These are phyloP conservation scores for Etheostoma nigrum DNA, from an alignment of 2,797 vertebrate genomes.

Conservation along the genomic window DNA sequence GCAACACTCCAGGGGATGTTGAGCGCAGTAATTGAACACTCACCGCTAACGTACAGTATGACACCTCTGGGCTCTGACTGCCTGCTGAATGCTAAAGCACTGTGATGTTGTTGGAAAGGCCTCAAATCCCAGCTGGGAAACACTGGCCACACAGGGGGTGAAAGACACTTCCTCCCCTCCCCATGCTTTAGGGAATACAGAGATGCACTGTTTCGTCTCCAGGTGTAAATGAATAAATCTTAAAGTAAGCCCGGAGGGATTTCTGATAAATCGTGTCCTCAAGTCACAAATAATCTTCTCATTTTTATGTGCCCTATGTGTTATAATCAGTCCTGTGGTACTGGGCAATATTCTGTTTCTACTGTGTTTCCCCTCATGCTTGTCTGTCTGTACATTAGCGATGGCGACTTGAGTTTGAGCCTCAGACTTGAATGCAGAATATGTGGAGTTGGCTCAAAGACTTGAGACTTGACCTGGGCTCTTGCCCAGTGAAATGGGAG, in stretches of 20 bases:
- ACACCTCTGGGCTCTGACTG: slow-evolving; percentile 42
- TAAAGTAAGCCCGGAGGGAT: background rate
- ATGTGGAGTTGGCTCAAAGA: too few species aligned
- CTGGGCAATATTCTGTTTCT: too few species aligned
- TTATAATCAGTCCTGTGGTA: too few species aligned
- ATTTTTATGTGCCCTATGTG: background rate
- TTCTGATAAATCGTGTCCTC: background rate
- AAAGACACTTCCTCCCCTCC: background rate
- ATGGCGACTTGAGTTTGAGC: too few species aligned
- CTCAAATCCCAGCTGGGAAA: slow-evolving; percentile 19
- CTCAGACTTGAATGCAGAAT: too few species aligned
- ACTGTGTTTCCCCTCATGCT: too few species aligned
- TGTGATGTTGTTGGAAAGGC: slow-evolving; percentile 1
- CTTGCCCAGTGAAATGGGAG: too few species aligned
- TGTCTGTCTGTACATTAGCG: too few species aligned
- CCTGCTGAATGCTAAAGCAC: background rate
- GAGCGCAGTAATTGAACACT: slow-evolving; percentile 59
- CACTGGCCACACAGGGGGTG: background rate
- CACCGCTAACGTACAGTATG: slow-evolving; percentile 33
- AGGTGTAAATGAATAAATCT: slow-evolving; percentile 5
- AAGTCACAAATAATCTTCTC: background rate
- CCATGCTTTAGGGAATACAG: background rate
- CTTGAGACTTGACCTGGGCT: too few species aligned
- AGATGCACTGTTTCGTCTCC: background rate
- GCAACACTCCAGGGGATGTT: slow-evolving; percentile 55